phyloP scores from a whole-genome alignment of 2,888 invertebrate genomes.

The Globia sparganii region DNA sequence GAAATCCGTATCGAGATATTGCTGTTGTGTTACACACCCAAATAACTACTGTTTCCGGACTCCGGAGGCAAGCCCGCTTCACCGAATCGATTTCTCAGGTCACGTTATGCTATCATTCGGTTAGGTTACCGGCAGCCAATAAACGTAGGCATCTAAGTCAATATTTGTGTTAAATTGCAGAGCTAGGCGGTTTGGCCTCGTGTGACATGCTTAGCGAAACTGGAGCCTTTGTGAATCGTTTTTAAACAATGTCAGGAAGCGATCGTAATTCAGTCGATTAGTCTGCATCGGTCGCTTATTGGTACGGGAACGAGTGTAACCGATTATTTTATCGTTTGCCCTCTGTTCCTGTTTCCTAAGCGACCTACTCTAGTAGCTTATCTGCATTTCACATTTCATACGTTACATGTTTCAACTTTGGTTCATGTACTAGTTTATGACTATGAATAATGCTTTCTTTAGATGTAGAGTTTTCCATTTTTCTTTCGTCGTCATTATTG shows the following conservation, averaged over 20 bases:
- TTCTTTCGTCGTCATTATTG: constrained; percentile 23
- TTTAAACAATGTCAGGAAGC: constrained; percentile 81
- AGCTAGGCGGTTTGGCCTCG: constrained; percentile 32
- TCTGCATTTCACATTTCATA: constrained; percentile 57
- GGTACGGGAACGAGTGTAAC: constrained; percentile 63
- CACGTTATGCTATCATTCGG: constrained; percentile 39
- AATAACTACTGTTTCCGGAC: constrained; percentile 28
- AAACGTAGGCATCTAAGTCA: constrained; percentile 26
- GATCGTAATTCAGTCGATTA: constrained; percentile 75
- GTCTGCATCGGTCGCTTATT: constrained; percentile 68
- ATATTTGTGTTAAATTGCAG: constrained; percentile 40
- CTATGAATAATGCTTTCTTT: constrained; percentile 20
- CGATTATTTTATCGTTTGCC: constrained; percentile 64
- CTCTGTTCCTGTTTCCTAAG: constrained; percentile 63
- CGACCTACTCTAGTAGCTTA: constrained; percentile 55
- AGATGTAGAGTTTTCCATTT: constrained; percentile 16
- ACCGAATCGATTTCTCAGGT: constrained; percentile 51
- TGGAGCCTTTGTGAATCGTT: constrained; percentile 72
- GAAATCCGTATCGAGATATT: constrained; percentile 29
- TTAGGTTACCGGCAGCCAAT: constrained; percentile 33
- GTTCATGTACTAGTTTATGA: constrained; percentile 24
- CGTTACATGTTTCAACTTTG: constrained; percentile 1
- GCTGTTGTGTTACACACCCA: constrained; percentile 17
- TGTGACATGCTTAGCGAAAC: constrained; percentile 65
- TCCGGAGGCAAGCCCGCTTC: constrained; percentile 28